phyloP scores from a whole-genome alignment of 1,140 invertebrate species.

The Lasioglossum baleicum region DNA sequence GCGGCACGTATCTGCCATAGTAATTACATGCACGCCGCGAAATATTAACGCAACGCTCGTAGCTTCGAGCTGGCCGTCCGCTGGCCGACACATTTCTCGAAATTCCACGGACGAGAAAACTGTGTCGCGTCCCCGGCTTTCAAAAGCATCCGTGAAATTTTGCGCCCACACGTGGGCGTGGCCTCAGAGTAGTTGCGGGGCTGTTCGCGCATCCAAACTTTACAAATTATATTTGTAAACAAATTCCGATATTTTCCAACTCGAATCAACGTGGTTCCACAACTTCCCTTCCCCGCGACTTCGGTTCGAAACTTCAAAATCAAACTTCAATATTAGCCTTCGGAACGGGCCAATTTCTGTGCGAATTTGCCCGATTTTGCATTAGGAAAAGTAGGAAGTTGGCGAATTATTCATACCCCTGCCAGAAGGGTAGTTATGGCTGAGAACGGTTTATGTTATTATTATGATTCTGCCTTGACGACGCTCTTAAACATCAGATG shows the following conservation, averaged over 20 bases:
- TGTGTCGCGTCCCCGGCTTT: background rate
- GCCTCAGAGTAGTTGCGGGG: too few relatives aligned
- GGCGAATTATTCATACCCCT: too few relatives aligned
- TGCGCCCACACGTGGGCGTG: background rate
- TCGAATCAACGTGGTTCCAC: background rate
- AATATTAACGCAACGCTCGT: conserved; percentile 4
- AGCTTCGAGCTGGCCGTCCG: background rate
- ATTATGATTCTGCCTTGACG: too few relatives aligned
- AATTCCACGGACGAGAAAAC: background rate
- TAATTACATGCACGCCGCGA: background rate
- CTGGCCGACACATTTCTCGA: background rate
- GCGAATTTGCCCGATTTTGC: too few relatives aligned
- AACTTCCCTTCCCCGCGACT: too few relatives aligned
- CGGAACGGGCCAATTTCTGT: too few relatives aligned
- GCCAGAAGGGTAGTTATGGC: too few relatives aligned
- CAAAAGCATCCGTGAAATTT: background rate
- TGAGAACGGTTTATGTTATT: too few relatives aligned
- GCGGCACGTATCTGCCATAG: background rate
- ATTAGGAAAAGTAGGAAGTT: too few relatives aligned
- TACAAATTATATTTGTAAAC: background rate
- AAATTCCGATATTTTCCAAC: background rate
- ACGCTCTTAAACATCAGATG: too few relatives aligned
- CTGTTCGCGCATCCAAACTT: background rate
- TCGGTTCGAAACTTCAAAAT: too few relatives aligned
- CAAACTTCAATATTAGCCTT: too few relatives aligned